Percentiles rank a stretch among this genome's conserved stretches.
Evolutionary conservation across 2,888 invertebrate species (phyloP).

Genomic region (Mimachlamys varia): DNA sequence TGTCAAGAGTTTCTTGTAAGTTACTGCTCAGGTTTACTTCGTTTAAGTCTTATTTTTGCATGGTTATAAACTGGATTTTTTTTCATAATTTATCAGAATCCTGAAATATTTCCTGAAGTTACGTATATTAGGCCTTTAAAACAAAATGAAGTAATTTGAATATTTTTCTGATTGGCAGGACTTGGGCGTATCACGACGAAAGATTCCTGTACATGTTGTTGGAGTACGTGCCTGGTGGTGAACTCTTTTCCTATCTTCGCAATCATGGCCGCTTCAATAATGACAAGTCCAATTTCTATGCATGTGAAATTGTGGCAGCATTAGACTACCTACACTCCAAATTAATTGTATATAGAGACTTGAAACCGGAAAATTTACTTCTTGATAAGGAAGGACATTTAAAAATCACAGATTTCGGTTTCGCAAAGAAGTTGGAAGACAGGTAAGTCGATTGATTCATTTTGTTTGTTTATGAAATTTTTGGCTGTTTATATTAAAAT

Average conservation of each 20-base stretch:
- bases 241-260: slow-evolving; percentile 96
- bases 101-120: too few species aligned
- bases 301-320: slow-evolving; percentile 96
- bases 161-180: slow-evolving; percentile 54
- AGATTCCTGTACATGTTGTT: slow-evolving; percentile 97
- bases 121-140: too few species aligned
- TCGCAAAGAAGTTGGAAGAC: slow-evolving; percentile 96
- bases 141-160: too few species aligned
- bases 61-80: too few species aligned
- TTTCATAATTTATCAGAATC: too few species aligned
- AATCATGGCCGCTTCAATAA: slow-evolving; percentile 92
- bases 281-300: slow-evolving; percentile 94
- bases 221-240: slow-evolving; percentile 97
- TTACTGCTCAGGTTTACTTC: too few species aligned
- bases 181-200: slow-evolving; percentile 89
- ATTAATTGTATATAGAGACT: slow-evolving; percentile 80
- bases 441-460: slow-evolving; percentile 82
- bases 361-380: slow-evolving; percentile 91
- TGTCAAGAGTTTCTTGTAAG: too few species aligned
- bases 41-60: too few species aligned
- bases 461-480: neutral
- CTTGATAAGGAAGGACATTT: slow-evolving; percentile 96
- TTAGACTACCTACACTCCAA: slow-evolving; percentile 96
- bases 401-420: slow-evolving; percentile 99
- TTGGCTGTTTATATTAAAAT: neutral